Percentiles rank a stretch among this genome's conserved stretches.
Evolutionary conservation across 1,140 invertebrate species (phyloP).

Genomic region (Drosophila bifasciata): DNA sequence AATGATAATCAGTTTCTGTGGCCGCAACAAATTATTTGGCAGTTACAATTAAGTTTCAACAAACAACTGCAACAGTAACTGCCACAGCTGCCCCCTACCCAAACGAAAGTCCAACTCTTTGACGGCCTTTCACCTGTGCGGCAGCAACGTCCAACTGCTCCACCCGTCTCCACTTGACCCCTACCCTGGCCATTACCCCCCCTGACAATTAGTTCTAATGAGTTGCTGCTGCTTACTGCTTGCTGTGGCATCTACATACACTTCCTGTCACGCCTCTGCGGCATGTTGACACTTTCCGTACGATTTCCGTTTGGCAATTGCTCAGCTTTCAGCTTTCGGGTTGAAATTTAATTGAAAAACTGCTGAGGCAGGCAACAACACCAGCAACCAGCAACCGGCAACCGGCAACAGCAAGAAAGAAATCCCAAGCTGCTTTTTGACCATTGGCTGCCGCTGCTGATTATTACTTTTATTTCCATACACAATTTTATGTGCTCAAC

Average conservation of each 20-base stretch:
- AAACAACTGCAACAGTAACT: slow-evolving; percentile 36
- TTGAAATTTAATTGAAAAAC: slow-evolving; percentile 46
- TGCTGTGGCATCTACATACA: slow-evolving; percentile 27
- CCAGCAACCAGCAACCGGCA: too few relatives aligned
- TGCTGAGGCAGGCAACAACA: neutral
- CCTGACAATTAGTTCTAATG: slow-evolving; percentile 59
- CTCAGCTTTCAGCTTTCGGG: slow-evolving; percentile 15
- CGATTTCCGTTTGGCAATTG: slow-evolving; percentile 54
- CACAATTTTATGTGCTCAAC: slow-evolving; percentile 13
- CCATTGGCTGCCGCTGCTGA: slow-evolving; percentile 28
- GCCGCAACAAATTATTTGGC: slow-evolving; percentile 51
- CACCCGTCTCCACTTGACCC: neutral
- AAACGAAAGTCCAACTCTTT: slow-evolving; percentile 37
- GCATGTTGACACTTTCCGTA: slow-evolving; percentile 52
- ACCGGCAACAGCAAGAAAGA: neutral
- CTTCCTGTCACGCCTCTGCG: slow-evolving; percentile 55
- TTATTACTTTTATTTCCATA: slow-evolving; percentile 31
- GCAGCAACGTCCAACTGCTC: slow-evolving; percentile 3
- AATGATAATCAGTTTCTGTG: slow-evolving; percentile 54
- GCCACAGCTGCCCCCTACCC: slow-evolving; percentile 10
- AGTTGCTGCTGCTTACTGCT: slow-evolving; percentile 32
- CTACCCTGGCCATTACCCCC: slow-evolving; percentile 3
- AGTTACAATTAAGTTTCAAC: slow-evolving; percentile 55
- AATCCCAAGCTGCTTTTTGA: slow-evolving; percentile 10
- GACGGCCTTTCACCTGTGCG: slow-evolving; percentile 54